Base-by-base conservation (phyloP, 2,888 invertebrate species). In the Gandaritis pyraliata region DNA sequence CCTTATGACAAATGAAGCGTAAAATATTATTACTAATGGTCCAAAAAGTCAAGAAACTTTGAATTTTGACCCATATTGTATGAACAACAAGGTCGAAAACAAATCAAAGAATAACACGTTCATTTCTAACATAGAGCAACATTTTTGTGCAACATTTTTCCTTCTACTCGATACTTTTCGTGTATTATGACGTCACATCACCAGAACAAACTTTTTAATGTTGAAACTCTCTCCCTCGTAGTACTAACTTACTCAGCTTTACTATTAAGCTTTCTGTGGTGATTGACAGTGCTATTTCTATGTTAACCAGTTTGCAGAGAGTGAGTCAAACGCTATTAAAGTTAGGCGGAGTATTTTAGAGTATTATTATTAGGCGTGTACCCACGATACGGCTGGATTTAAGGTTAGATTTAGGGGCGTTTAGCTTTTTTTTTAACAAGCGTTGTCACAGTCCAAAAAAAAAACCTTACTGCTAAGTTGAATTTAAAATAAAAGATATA, bases 251-350 rank as follows among this genome's bases (percentile, higher is more conserved):
- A 15, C 13, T 16, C 43, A 16, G 16, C 43, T 16, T 43, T 16
- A 16, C 10, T 30, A 47, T n/a, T 46, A 29, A 29, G 30, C 6
- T 47, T 47, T 47, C 12, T 29, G 23, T 29, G 29, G 29, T 78
- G 75, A 79, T 74, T 74, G 75, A 79, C 76, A 74, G 64, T 70
- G 61, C 77, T 73, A 80, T 79, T 76, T 77, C 69, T 78, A 80
- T 78, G 79, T 74, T 78, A 80, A 80, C 71, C 73, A 78, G 77
- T 12, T 73, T 73, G 58, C 56, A 61, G 59, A 58, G 72, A 75
- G 74, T 71, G 61, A 69, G 62, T 61, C 66, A 68, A 69, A 75
- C 68, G 56, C 68, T 74, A 78, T 76, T 73, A 74, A 77, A 81
- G 75, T 79, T 80, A 50, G 54, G 10, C 56, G 54, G 57, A 66